These are phyloP conservation scores for Acanthochromis polyacanthus DNA, from an alignment of 2,113 vertebrate species.

Conservation along the genomic window DNA sequence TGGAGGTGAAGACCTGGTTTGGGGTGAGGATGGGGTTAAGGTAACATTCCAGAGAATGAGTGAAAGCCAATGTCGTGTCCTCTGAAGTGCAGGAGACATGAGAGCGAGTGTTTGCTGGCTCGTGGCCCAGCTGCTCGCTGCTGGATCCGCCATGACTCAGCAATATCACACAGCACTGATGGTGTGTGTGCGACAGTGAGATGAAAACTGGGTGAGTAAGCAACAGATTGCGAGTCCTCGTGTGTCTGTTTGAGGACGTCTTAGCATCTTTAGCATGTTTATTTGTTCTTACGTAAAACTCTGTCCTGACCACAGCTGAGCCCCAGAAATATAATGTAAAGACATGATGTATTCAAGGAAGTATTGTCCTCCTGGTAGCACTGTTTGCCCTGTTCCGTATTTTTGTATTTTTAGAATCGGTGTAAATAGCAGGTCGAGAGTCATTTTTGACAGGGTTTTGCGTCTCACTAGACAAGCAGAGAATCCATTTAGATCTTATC, in stretches of 20 bases:
- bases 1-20: background rate
- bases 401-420: too few relatives aligned
- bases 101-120: slow-evolving; percentile 43
- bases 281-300: slow-evolving; percentile 22
- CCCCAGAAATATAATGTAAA: background rate
- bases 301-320: background rate
- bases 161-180: slow-evolving; percentile 53
- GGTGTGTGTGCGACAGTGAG: slow-evolving; percentile 38
- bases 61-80: slow-evolving; percentile 11
- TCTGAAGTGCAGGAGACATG: background rate
- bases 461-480: too few relatives aligned
- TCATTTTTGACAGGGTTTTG: too few relatives aligned
- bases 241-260: slow-evolving; percentile 25
- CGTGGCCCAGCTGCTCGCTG: slow-evolving; percentile 39
- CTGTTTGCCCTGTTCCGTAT: too few relatives aligned
- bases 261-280: slow-evolving; percentile 20
- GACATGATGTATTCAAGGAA: background rate
- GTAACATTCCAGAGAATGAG: background rate
- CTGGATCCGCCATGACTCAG: slow-evolving; percentile 61
- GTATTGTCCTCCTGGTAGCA: background rate
- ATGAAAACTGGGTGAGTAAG: slow-evolving; percentile 54
- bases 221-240: slow-evolving; percentile 46
- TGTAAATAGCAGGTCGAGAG: too few relatives aligned
- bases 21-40: too few relatives aligned
- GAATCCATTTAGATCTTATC: too few relatives aligned